Evolutionary conservation across 2,797 vertebrate species (phyloP).

Genomic region (Aldrovandia affinis): DNA sequence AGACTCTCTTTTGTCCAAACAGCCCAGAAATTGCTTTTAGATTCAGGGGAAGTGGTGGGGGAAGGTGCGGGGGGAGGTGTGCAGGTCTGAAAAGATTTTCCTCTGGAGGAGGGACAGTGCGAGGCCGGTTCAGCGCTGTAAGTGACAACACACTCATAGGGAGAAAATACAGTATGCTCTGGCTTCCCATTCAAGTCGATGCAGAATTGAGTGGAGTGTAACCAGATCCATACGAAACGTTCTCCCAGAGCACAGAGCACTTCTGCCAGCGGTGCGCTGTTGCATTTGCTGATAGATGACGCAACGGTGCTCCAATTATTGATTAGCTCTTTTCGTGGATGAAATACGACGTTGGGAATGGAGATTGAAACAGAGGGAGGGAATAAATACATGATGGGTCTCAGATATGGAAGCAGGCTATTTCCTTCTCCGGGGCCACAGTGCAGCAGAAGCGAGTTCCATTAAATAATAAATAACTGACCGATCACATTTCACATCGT

Average conservation of each 20-base stretch:
- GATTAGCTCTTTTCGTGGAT: constrained; percentile 17
- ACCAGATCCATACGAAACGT: constrained; percentile 13
- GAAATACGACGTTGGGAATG: background rate
- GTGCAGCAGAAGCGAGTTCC: background rate
- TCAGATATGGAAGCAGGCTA: background rate
- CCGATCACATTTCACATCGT: background rate
- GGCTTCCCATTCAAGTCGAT: background rate
- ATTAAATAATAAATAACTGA: background rate
- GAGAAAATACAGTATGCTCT: background rate
- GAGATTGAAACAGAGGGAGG: background rate
- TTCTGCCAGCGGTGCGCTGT: background rate
- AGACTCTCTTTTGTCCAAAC: background rate
- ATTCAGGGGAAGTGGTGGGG: too few relatives aligned
- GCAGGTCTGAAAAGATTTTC: background rate
- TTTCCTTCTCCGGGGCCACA: background rate
- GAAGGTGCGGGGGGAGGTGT: too few relatives aligned
- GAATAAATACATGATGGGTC: background rate
- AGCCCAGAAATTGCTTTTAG: too few relatives aligned
- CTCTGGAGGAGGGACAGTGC: background rate
- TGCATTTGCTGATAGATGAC: background rate
- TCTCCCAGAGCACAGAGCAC: too few relatives aligned
- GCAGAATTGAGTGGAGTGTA: constrained; percentile 1
- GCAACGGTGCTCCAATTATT: background rate
- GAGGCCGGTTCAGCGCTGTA: background rate
- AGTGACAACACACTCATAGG: background rate